Evolutionary conservation across 1,140 invertebrate genomes (phyloP), one percentile per base, ranked within the genome.

Genomic region (Lineus longissimus): DNA sequence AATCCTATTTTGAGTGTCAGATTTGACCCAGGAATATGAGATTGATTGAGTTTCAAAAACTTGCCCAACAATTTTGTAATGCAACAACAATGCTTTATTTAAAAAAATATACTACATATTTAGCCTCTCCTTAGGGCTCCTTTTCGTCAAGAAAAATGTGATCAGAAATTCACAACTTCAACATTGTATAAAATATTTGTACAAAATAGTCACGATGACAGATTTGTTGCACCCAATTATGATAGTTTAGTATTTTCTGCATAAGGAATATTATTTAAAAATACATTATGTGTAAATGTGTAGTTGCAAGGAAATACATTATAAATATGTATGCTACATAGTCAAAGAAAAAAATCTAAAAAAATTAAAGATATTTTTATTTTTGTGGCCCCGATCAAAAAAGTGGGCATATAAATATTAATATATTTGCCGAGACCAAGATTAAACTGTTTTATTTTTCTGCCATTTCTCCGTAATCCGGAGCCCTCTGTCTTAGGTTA

Each of bases 371-470:
- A 70, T 68, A 70, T 69, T 69, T 73, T 73, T 31, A 71, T 65
- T 68, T 73, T 70, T 73, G 61, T 60, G 62, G 64, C 57, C 62
- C 62, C 61, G 36, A 51, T 45, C 59, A 68, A 62, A 61, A 41
- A 23, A 36, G 33, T 36, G 33, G 27, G 56, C 63, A 29, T 55
- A 33, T 31, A 61, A 64, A 41, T 56, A 62, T 64, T 60, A 68
- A 67, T 67, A 73, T 73, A 73, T 73, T 67, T 73, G 67, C 63
- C 65, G 65, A 64, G 61, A 64, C 55, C 63, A 55, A 66, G 59
- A 70, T 69, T 65, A 67, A 71, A 71, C 64, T 69, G 71, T 70
- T 70, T 73, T 73, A 70, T 73, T 71, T 73, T 73, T 73, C 69
- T 73, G 71, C 65, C 70, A 71, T 66, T 73, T 36, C 33, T 36